These are phyloP conservation scores for Chiloscyllium plagiosum DNA, from an alignment of 2,113 vertebrate genomes.

Conservation along the genomic window DNA sequence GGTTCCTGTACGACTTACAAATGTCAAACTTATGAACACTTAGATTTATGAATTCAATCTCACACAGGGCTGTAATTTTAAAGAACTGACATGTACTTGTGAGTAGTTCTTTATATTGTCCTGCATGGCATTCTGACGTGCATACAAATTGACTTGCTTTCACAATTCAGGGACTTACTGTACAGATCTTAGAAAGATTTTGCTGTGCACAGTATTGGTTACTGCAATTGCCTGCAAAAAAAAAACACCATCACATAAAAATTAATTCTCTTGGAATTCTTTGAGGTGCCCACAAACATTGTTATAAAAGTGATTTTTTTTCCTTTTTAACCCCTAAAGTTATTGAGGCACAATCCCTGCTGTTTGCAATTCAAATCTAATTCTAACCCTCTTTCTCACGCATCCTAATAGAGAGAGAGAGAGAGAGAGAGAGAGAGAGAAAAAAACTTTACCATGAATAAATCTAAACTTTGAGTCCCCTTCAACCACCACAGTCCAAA, in stretches of 20 bases:
- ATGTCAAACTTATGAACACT: too few relatives aligned
- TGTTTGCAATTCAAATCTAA: background rate
- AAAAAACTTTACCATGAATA: background rate
- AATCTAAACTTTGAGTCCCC: background rate
- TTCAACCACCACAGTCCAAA: background rate
- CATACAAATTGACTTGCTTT: too few relatives aligned
- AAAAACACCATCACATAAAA: background rate
- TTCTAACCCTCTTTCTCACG: background rate
- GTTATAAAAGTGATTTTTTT: background rate
- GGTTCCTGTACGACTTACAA: too few relatives aligned
- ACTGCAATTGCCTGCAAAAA: background rate
- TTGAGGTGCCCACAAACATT: background rate
- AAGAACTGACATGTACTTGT: too few relatives aligned
- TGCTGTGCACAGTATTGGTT: background rate
- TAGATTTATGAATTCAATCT: too few relatives aligned
- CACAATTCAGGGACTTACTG: too few relatives aligned
- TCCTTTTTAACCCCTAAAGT: too few relatives aligned
- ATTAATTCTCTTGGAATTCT: background rate
- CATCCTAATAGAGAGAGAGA: background rate
- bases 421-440: too few relatives aligned
- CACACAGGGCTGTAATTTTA: too few relatives aligned
- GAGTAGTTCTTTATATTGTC: too few relatives aligned
- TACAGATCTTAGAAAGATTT: background rate
- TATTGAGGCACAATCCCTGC: background rate
- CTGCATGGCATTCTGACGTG: too few relatives aligned